phyloP scores from a whole-genome alignment of 1,140 invertebrate species.

The Oryzaephilus surinamensis region DNA sequence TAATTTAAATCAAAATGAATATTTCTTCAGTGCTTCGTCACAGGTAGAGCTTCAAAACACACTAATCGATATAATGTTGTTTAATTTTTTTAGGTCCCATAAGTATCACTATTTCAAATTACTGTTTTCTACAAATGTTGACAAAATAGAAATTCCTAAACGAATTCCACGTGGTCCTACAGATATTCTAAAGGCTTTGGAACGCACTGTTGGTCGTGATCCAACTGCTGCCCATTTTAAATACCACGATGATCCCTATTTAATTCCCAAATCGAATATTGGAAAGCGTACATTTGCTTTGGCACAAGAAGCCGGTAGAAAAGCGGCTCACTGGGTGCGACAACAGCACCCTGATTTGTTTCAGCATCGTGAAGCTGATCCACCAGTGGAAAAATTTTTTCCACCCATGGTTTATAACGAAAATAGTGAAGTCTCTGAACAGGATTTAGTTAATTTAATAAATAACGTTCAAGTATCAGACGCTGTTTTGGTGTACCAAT shows the following conservation, averaged over 20 bases:
- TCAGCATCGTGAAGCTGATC: constrained; percentile 58
- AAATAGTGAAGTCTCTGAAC: constrained; percentile 55
- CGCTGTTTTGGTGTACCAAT: constrained; percentile 60
- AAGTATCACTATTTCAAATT: no score
- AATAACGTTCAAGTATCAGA: constrained; percentile 52
- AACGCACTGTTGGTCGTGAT: constrained; percentile 61
- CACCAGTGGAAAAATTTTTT: constrained; percentile 56
- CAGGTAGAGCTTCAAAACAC: no score
- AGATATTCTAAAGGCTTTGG: constrained; percentile 70
- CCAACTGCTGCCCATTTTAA: constrained; percentile 74
- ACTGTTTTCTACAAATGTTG: constrained; percentile 12
- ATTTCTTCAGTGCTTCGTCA: no score
- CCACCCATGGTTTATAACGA: constrained; percentile 59
- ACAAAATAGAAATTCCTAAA: constrained; percentile 49
- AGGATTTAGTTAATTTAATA: constrained; percentile 53
- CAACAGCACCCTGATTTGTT: constrained; percentile 69
- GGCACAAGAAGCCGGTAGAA: constrained; percentile 73
- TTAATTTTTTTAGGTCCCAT: no score
- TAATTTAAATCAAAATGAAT: no score
- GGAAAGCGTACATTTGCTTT: constrained; percentile 64
- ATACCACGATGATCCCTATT: constrained; percentile 82
- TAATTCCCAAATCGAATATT: constrained; percentile 68
- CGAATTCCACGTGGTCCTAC: constrained; percentile 64
- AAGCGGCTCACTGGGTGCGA: constrained; percentile 75
- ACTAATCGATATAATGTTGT: no score